Conservation (phyloP, 2,797 vertebrate species). For the Pachyuromys duprasi region DNA sequence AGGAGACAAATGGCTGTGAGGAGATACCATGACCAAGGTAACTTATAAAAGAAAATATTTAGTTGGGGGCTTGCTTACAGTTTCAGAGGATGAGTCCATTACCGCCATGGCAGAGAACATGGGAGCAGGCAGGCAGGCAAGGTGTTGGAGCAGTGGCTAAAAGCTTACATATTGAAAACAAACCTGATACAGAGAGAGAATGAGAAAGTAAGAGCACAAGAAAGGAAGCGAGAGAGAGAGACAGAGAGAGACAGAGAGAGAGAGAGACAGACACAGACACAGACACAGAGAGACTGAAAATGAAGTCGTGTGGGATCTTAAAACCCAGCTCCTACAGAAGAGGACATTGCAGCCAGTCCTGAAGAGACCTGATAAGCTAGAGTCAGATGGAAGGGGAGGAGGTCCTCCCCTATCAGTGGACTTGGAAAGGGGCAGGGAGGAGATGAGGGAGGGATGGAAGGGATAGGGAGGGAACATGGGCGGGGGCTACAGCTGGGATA, state of each 20-base stretch:
- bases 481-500: too few species aligned
- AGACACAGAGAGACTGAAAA: too few species aligned
- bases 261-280: rapidly evolving
- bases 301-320: not conserved
- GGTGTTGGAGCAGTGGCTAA: too few species aligned
- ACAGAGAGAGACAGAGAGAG: not conserved
- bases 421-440: too few species aligned
- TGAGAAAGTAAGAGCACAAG: too few species aligned
- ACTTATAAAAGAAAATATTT: not conserved
- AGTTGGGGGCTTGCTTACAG: too few species aligned
- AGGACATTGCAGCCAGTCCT: too few species aligned
- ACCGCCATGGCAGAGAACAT: not conserved
- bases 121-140: not conserved
- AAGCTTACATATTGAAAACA: not conserved
- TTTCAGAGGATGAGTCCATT: not conserved
- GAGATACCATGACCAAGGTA: not conserved
- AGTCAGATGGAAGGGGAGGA: too few species aligned
- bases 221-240: not conserved
- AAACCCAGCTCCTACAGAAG: not conserved
- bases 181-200: not conserved
- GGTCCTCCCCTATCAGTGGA: too few species aligned
- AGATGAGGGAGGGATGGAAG: too few species aligned
- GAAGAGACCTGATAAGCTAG: too few species aligned
- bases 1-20: not conserved
- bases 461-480: too few species aligned